Base-by-base conservation (phyloP, 1,140 invertebrate genomes). In the Drosophila mojavensis region DNA sequence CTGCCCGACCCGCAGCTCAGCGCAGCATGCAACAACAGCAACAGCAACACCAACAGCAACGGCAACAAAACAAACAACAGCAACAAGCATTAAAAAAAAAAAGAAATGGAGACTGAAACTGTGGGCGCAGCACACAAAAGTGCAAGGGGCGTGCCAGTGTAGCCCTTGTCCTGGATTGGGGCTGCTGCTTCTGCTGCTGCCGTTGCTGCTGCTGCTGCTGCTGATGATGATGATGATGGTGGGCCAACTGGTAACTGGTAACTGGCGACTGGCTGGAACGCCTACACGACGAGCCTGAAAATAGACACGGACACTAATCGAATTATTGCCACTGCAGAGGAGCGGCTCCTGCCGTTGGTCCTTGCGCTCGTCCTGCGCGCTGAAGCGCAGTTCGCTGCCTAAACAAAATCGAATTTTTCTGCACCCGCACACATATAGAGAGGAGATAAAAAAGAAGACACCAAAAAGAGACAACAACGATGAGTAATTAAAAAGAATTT, bases 311-410 rank as follows among this genome's bases (percentile, higher is more conserved):
- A 74, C 84, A 89, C 84, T 89, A 89, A 89, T 89, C 84, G 84
- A 89, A 89, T 89, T 89, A 89, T 89, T 89, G 80, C 84, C 84
- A 89, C 78, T 89, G 84, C 84, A 89, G 68, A 89, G 80, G 80
- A 85, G 70, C 75, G 17, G 59, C 62, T 45, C 24, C 15, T 68
- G 39, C 36, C n/a, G 55, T 66, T 73, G 48, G 33, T 62, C 28
- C 33, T 58, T 7, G 59, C 43, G 53, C 54, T 63, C 53, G 67
- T 75, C 66, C 67, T 75, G 72, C 72, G 65, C 71, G 58, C 70
- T 71, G 53, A 17, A 65, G 64, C 63, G 70, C 70, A 61, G 56
- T 64, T 41, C 54, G 70, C 71, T 70, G 73, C 73, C 73, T 75
- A 75, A 60, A 71, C 67, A 33, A 64, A 71, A 71, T 71, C 73